Percentiles rank a stretch among this genome's conserved stretches.
These are phyloP conservation scores for Dromiciops gliroides DNA, from an alignment of 2,113 vertebrate genomes.

Conservation along the genomic window DNA sequence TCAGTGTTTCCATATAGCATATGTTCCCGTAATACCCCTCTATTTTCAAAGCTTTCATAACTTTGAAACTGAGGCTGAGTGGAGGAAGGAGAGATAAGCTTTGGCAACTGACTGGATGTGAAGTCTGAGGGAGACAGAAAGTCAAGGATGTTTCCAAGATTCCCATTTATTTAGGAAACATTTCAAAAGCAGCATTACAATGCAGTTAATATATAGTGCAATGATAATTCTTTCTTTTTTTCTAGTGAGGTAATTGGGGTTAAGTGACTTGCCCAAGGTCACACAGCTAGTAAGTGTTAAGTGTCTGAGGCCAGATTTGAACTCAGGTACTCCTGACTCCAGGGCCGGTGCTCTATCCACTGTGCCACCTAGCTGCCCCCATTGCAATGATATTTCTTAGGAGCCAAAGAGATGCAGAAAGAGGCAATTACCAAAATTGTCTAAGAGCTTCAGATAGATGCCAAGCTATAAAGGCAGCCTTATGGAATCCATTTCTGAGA, in stretches of 20 bases:
- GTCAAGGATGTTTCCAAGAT: background rate
- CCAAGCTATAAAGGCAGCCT: slow-evolving; percentile 14
- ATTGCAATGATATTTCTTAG: background rate
- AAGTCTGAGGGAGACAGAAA: background rate
- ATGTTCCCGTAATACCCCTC: slow-evolving; percentile 19
- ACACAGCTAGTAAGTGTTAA: too few relatives aligned
- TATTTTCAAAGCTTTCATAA: slow-evolving; percentile 33
- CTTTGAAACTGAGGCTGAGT: background rate
- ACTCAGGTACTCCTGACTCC: too few relatives aligned
- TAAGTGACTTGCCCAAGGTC: too few relatives aligned
- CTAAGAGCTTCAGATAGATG: slow-evolving; percentile 24
- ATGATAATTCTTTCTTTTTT: background rate
- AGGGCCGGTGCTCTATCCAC: too few relatives aligned
- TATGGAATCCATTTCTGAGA: slow-evolving; percentile 27
- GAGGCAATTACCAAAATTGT: slow-evolving; percentile 54
- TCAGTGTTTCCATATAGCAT: background rate
- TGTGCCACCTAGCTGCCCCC: too few relatives aligned
- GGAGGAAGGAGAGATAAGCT: background rate
- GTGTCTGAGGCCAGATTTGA: too few relatives aligned
- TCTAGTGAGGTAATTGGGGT: too few relatives aligned
- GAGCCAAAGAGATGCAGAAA: background rate
- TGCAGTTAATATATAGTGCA: background rate
- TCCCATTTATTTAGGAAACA: slow-evolving; percentile 6
- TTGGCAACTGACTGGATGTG: background rate
- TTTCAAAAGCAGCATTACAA: slow-evolving; percentile 6